phyloP scores from a whole-genome alignment of 2,797 vertebrate genomes.

The Naso thynnoides region DNA sequence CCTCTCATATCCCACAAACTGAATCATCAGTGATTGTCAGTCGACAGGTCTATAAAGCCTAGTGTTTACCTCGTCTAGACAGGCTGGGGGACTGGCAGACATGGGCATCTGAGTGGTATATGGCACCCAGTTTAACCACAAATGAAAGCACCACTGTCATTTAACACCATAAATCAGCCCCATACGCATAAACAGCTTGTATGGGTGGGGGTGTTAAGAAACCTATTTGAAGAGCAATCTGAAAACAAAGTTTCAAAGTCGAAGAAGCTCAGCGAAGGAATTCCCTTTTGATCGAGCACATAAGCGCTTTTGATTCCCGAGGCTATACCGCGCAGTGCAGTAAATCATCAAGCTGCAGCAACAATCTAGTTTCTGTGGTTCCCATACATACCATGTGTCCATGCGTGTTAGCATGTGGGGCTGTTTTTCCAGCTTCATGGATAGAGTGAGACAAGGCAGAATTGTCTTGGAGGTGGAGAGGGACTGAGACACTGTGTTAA shows the following conservation, averaged over 20 bases:
- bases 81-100: slow-evolving; percentile 65
- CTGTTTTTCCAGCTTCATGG: slow-evolving; percentile 35
- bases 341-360: slow-evolving; percentile 46
- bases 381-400: slow-evolving; percentile 3
- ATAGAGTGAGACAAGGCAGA: slow-evolving; percentile 22
- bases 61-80: slow-evolving; percentile 82
- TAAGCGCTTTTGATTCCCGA: slow-evolving; percentile 49
- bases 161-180: slow-evolving; percentile 76
- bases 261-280: slow-evolving; percentile 42
- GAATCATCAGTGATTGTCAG: slow-evolving; percentile 69
- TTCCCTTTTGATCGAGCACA: slow-evolving; percentile 56
- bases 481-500: slow-evolving; percentile 11
- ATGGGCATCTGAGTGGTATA: slow-evolving; percentile 64
- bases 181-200: slow-evolving; percentile 50
- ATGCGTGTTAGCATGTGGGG: slow-evolving; percentile 9
- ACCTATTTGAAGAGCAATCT: slow-evolving; percentile 46
- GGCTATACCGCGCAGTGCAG: slow-evolving; percentile 37
- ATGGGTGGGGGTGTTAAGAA: slow-evolving; percentile 38
- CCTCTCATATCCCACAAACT: slow-evolving; percentile 56
- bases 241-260: slow-evolving; percentile 50
- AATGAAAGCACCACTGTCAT: slow-evolving; percentile 72
- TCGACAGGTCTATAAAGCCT: slow-evolving; percentile 68
- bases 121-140: slow-evolving; percentile 75
- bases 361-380: slow-evolving; percentile 38
- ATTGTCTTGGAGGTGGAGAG: slow-evolving; percentile 23